Conservation (phyloP, 2,888 invertebrate species). For the Polymixis flavicincta region DNA sequence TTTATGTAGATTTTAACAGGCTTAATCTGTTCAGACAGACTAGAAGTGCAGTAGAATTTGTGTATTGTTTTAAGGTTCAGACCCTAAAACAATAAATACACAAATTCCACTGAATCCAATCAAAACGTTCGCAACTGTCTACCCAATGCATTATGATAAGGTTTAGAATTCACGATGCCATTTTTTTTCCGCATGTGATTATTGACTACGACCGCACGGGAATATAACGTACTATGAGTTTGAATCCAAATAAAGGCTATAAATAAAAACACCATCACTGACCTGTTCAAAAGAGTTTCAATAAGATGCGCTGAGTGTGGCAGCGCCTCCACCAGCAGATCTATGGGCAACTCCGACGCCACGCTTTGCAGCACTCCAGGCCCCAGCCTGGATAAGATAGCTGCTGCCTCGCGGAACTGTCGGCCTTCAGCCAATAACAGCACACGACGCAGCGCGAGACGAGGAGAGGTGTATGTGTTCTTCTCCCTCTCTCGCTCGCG, state of each 20-base stretch:
- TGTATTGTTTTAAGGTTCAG: too few species aligned
- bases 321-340: conserved; percentile 96
- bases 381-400: conserved; percentile 95
- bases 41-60: too few species aligned
- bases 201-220: neutral
- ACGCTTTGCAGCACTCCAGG: conserved; percentile 95
- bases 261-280: conserved; percentile 64
- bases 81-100: too few species aligned
- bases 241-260: neutral
- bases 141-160: neutral
- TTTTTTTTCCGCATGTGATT: neutral
- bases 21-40: too few species aligned
- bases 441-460: conserved; percentile 92
- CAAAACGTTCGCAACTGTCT: neutral
- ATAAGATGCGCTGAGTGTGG: conserved; percentile 96
- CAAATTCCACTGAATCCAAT: neutral
- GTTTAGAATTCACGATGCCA: neutral
- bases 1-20: too few species aligned
- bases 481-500: conserved; percentile 91
- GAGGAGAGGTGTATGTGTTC: conserved; percentile 92
- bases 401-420: conserved; percentile 97
- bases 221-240: neutral
- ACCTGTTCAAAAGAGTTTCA: conserved; percentile 95
- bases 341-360: conserved; percentile 95
- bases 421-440: conserved; percentile 96